Percentiles rank a stretch among this genome's conserved stretches.
These are phyloP conservation scores for Itoplectis maculator DNA, from an alignment of 2,888 invertebrate genomes.

Conservation along the genomic window DNA sequence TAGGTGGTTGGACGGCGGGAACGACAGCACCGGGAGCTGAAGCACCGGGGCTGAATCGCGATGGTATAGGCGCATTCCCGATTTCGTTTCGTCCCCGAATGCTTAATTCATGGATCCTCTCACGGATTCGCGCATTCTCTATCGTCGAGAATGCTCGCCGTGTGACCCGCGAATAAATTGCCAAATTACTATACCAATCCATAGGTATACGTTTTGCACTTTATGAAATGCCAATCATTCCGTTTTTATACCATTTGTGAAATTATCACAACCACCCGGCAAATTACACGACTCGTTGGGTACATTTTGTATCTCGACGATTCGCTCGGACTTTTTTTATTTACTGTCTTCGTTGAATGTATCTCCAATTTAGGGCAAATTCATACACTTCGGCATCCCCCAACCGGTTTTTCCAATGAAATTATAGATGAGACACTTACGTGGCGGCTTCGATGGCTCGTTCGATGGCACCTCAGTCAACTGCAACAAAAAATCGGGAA, in stretches of 20 bases:
- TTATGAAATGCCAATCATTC: conserved; percentile 3
- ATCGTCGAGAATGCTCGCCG: conserved; percentile 9
- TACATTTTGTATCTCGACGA: neutral
- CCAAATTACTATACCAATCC: neutral
- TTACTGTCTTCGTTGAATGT: neutral
- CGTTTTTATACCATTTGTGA: conserved; percentile 12
- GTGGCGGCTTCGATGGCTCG: conserved; percentile 83
- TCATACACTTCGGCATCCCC: neutral
- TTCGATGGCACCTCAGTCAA: conserved; percentile 83
- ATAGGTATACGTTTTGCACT: conserved; percentile 4
- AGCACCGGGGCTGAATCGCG: neutral
- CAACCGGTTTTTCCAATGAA: neutral
- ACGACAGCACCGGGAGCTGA: conserved; percentile 29
- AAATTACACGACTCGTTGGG: neutral
- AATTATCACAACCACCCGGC: conserved; percentile 1
- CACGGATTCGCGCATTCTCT: conserved; percentile 49
- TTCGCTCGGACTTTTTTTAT: neutral
- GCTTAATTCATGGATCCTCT: conserved; percentile 77
- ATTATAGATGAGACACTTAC: conserved; percentile 81
- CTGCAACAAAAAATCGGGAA: conserved; percentile 79
- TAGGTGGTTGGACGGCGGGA: conserved; percentile 54
- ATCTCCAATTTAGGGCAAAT: neutral
- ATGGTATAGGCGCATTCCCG: conserved; percentile 15
- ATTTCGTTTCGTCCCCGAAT: conserved; percentile 66
- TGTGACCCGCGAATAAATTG: conserved; percentile 10